Conservation (phyloP, 2,113 vertebrate genomes). For the Bombycilla garrulus region DNA sequence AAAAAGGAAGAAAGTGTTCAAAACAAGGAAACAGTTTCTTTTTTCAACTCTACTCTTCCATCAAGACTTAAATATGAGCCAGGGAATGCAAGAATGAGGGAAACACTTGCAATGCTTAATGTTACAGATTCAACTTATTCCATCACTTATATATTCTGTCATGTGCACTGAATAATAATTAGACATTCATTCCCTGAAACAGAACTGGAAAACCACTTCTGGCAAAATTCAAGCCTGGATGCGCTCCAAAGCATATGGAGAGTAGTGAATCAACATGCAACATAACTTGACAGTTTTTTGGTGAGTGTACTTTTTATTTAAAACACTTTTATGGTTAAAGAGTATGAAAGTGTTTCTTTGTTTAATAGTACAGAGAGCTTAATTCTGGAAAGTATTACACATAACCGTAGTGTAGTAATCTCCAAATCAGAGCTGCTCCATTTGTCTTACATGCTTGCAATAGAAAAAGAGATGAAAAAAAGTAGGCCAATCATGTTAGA, state of each 20-base stretch:
- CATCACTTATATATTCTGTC: constrained; percentile 56
- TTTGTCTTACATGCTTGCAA: not conserved
- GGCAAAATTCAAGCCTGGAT: constrained; percentile 69
- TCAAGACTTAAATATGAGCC: not conserved
- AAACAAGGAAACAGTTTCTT: not conserved
- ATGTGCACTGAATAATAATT: constrained; percentile 68
- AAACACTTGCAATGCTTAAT: constrained; percentile 24
- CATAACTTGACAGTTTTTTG: constrained; percentile 27
- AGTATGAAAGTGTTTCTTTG: not conserved
- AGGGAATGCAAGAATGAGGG: constrained; percentile 34
- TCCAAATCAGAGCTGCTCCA: not conserved
- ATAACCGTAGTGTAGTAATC: not conserved
- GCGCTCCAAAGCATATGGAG: constrained; percentile 61
- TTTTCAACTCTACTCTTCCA: not conserved
- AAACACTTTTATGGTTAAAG: not conserved
- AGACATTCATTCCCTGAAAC: constrained; percentile 66
- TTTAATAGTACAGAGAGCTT: not conserved
- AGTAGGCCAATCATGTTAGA: not conserved
- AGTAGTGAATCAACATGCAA: constrained; percentile 21
- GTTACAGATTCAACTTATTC: constrained; percentile 53
- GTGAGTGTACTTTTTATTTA: constrained; percentile 27
- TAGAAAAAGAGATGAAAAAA: not conserved
- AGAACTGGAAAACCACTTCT: constrained; percentile 67
- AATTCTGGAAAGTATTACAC: not conserved
- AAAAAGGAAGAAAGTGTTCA: not conserved